phyloP scores from a whole-genome alignment of 2,888 invertebrate species.

The Drosophila engyochracea region DNA sequence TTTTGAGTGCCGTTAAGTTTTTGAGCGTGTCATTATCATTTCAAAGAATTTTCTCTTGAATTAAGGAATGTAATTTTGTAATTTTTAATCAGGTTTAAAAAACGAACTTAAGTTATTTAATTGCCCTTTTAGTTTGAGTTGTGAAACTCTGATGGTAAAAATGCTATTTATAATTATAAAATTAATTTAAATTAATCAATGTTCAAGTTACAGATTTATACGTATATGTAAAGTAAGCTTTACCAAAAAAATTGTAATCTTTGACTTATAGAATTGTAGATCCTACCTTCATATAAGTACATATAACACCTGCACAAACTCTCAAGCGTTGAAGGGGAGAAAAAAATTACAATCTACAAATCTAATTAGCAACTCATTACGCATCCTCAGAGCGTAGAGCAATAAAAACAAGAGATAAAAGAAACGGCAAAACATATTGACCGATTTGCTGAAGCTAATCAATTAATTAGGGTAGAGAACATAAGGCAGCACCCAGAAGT shows the following conservation, averaged over 20 bases:
- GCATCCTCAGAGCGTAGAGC: constrained; percentile 39
- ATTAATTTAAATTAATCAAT: background rate
- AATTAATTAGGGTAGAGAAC: constrained; percentile 81
- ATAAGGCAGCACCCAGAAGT: constrained; percentile 15
- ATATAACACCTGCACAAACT: constrained; percentile 41
- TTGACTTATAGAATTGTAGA: constrained; percentile 17
- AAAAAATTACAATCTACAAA: constrained; percentile 67
- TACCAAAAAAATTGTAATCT: background rate
- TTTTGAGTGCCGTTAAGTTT: background rate
- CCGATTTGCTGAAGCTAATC: constrained; percentile 85
- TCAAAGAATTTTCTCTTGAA: background rate
- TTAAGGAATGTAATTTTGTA: background rate
- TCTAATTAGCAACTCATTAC: constrained; percentile 84
- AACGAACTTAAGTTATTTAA: background rate
- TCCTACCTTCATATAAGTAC: background rate
- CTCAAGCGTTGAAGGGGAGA: constrained; percentile 34
- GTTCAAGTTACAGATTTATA: background rate
- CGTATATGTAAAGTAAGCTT: background rate
- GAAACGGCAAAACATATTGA: constrained; percentile 79
- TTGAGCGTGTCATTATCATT: background rate
- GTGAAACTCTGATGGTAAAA: background rate
- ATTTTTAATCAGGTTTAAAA: background rate
- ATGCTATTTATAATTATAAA: background rate
- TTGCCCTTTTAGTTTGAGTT: background rate
- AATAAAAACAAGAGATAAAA: constrained; percentile 54